phyloP scores from a whole-genome alignment of 2,113 vertebrate species.

The Lipophrys pholis region DNA sequence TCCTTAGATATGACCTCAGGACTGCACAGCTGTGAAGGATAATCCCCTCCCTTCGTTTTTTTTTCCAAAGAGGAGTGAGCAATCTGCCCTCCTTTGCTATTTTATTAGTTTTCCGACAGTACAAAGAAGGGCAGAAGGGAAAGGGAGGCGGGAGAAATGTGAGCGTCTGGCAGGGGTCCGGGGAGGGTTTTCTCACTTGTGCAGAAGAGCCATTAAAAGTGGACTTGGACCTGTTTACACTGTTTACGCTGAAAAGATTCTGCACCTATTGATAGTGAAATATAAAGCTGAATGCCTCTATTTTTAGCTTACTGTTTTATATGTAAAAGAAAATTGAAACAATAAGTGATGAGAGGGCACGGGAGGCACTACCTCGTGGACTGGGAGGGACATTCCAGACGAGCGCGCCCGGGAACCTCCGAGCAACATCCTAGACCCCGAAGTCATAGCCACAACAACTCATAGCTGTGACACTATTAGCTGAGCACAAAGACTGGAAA shows the following conservation, averaged over 20 bases:
- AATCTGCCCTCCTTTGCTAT: slow-evolving; percentile 51
- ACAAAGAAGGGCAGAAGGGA: slow-evolving; percentile 15
- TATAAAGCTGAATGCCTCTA: not conserved
- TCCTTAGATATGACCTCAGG: slow-evolving; percentile 70
- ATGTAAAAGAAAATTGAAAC: no score
- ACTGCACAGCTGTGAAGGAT: slow-evolving; percentile 73
- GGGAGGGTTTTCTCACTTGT: slow-evolving; percentile 32
- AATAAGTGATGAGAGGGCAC: no score
- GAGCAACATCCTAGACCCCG: no score
- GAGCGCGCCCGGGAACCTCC: no score
- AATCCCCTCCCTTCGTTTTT: slow-evolving; percentile 55
- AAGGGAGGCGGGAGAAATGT: slow-evolving; percentile 43
- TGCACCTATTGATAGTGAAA: not conserved
- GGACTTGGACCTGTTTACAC: not conserved
- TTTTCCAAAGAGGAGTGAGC: slow-evolving; percentile 55
- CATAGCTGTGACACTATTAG: not conserved
- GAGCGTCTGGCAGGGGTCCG: slow-evolving; percentile 25
- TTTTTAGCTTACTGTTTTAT: no score
- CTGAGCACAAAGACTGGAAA: slow-evolving; percentile 1
- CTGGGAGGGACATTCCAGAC: no score
- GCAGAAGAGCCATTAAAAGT: slow-evolving; percentile 11
- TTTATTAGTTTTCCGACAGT: slow-evolving; percentile 68
- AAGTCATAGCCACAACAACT: no score
- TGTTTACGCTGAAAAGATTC: not conserved
- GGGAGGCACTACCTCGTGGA: no score